Evolutionary conservation across 2,888 invertebrate genomes (phyloP), one percentile per base, ranked within the genome.

Genomic region (Andricus quercusramuli): DNA sequence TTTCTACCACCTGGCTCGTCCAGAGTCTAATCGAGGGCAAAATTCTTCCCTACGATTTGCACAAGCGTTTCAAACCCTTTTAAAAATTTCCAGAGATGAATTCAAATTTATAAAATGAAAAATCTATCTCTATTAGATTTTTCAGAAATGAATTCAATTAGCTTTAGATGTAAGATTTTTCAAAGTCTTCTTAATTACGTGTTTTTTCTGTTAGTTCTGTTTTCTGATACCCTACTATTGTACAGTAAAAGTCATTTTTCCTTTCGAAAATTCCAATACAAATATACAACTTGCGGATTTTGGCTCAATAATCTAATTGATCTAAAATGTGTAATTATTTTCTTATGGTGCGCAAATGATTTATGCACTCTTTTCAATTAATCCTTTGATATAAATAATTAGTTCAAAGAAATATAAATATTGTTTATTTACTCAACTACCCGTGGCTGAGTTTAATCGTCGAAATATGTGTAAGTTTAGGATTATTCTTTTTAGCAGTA

Each of bases 1-100:
- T 96, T 0, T 95, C 96, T 0, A 95, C 95, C 0, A 94, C 94
- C 2, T 96, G 96, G 96, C 93, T 96, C 1, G 94, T 95, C 6
- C 96, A 96, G 87, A 95, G 95, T 85, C 92, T 96, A 62, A 95
- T 96, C 82, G 94, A 95, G 86, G 95, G 95, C 2, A 93, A 93
- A 79, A 91, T 94, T 59, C 82, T 94, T 83, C 86, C 92, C 1
- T 94, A 94, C 11, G 93, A 94, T 86, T 92, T 93, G 81, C 94
- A 94, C 90, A 47, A 32, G 56, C 74, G 74, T 56, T 74, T 74
- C 47, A 74, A 51, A 13, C 74, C 74, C 29, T 74, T 74, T 13
- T 74, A 74, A 74, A 41, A n/a, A 56, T 29, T n/a, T 56, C 15
- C 92, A 93, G 70, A 94, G 93, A 91, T 94, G 94, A 88, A 94